Conservation (phyloP, 2,797 vertebrate species). For the Cetoscarus ocellatus region DNA sequence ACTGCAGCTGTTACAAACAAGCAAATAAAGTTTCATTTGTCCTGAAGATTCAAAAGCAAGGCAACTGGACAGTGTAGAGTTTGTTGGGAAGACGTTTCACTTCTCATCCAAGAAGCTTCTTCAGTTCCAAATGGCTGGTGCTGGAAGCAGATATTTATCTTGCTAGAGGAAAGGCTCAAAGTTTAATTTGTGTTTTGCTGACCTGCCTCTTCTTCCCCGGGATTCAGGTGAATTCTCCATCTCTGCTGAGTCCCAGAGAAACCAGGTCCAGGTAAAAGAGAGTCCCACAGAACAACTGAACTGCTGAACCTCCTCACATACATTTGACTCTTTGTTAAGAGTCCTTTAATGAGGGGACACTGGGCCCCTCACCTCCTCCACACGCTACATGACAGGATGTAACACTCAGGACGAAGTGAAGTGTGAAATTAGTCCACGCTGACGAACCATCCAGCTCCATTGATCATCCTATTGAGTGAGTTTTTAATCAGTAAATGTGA, state of each 20-base stretch:
- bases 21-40: too few species aligned
- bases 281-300: background rate
- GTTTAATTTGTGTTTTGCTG: too few species aligned
- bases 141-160: too few species aligned
- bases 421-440: conserved; percentile 60
- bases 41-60: too few species aligned
- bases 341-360: background rate
- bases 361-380: background rate
- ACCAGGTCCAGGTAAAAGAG: background rate
- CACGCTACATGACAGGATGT: conserved; percentile 25
- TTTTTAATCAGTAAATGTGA: conserved; percentile 37
- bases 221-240: too few species aligned
- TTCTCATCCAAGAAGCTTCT: too few species aligned
- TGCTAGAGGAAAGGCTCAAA: too few species aligned
- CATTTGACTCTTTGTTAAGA: background rate
- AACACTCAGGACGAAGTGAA: conserved; percentile 15
- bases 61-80: too few species aligned
- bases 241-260: background rate
- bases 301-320: background rate
- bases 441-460: conserved; percentile 34
- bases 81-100: too few species aligned
- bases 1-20: too few species aligned
- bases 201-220: too few species aligned
- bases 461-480: conserved; percentile 31
- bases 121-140: too few species aligned